Evolutionary conservation across 2,888 invertebrate genomes (phyloP).

Genomic region (Crioceris asparagi): DNA sequence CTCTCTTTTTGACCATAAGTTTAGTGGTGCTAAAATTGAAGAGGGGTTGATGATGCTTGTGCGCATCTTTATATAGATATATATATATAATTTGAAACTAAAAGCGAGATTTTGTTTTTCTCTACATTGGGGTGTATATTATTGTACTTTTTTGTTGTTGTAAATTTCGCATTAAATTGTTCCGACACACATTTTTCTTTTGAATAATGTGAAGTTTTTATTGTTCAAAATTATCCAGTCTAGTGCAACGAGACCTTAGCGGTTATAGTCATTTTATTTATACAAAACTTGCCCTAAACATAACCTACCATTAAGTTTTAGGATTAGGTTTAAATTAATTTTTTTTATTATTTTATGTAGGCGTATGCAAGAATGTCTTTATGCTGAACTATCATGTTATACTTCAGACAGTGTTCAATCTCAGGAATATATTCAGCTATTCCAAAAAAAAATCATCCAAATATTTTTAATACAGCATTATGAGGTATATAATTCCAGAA

Average conservation of each 20-base stretch:
- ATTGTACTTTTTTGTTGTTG: no score
- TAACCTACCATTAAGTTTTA: conserved; percentile 12
- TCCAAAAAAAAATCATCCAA: background rate
- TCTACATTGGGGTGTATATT: no score
- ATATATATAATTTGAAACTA: conserved; percentile 1
- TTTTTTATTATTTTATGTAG: conserved; percentile 14
- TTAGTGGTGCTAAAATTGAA: conserved; percentile 71
- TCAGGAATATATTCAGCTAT: background rate
- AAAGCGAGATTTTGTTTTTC: no score
- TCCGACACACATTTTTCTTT: no score
- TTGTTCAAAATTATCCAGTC: conserved; percentile 7
- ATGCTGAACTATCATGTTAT: conserved; percentile 3
- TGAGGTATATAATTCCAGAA: no score
- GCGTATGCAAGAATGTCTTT: conserved; percentile 9
- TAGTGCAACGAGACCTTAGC: conserved; percentile 7
- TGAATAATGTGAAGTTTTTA: no score
- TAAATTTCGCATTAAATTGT: no score
- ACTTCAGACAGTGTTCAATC: no score
- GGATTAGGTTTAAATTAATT: conserved; percentile 15
- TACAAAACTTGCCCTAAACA: conserved; percentile 17
- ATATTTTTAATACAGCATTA: background rate
- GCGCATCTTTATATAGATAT: no score
- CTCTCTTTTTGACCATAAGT: conserved; percentile 69
- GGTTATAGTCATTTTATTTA: conserved; percentile 21
- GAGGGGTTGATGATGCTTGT: conserved; percentile 36